A percentile compares a stretch with the other conserved stretches of the same genome.
Evolutionary conservation across 2,797 vertebrate genomes (phyloP).

Genomic region (Phylloscopus collybita): DNA sequence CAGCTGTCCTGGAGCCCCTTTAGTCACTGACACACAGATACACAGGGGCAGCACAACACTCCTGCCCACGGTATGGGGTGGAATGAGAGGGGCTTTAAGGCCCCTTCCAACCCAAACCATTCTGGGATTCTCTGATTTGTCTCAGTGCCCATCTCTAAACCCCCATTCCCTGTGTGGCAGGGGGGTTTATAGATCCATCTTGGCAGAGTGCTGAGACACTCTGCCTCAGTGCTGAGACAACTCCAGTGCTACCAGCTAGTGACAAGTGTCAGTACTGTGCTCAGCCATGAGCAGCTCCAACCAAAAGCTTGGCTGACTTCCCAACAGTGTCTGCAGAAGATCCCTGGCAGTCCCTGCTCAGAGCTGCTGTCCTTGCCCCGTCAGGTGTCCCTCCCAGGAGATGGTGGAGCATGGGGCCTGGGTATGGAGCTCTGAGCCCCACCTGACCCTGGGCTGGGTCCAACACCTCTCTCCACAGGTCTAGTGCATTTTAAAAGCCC

Average conservation of each 20-base stretch:
- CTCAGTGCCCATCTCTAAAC: neutral
- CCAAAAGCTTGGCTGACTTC: neutral
- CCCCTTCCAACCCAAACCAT: neutral
- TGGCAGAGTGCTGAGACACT: neutral
- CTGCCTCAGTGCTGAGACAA: neutral
- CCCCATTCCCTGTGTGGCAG: neutral
- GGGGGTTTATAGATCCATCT: neutral
- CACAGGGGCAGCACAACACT: too few relatives aligned
- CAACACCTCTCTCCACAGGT: neutral
- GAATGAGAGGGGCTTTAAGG: accelerated
- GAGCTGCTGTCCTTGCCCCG: neutral
- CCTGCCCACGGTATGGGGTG: neutral
- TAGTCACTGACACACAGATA: too few relatives aligned
- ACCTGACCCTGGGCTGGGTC: neutral
- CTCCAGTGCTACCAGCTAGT: neutral
- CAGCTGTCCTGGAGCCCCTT: too few relatives aligned
- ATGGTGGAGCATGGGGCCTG: neutral
- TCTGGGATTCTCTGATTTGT: neutral
- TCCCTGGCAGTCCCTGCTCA: neutral
- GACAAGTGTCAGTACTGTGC: neutral
- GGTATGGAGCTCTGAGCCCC: neutral
- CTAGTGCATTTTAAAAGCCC: neutral
- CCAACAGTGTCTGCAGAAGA: neutral
- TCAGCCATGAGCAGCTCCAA: neutral
- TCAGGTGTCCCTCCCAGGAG: neutral